Evolutionary conservation across 2,888 invertebrate genomes (phyloP).

Genomic region (Orthosia cruda): DNA sequence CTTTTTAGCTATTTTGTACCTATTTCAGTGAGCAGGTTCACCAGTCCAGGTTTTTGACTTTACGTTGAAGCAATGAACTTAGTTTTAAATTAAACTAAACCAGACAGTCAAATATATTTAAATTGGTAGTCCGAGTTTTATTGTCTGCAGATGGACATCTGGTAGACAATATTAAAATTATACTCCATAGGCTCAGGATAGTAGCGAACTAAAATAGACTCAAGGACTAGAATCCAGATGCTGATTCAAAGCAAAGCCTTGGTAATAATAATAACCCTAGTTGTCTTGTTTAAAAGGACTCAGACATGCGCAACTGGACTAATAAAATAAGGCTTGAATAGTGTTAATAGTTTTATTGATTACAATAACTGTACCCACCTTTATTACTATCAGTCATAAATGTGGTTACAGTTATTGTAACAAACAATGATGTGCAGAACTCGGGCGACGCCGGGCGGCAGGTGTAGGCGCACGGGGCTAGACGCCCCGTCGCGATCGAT

Average conservation of each 20-base stretch:
- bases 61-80: not conserved
- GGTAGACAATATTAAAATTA: not conserved
- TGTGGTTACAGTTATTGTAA: constrained; percentile 16
- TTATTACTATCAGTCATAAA: too few relatives aligned
- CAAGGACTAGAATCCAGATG: not conserved
- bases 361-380: too few relatives aligned
- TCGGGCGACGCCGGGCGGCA: constrained; percentile 3
- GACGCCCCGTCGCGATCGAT: constrained; percentile 9
- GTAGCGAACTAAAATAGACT: too few relatives aligned
- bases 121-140: not conserved
- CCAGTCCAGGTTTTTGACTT: not conserved
- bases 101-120: not conserved
- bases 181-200: too few relatives aligned
- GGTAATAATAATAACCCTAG: not conserved
- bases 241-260: not conserved
- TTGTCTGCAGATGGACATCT: not conserved
- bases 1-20: not conserved
- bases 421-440: constrained; percentile 11
- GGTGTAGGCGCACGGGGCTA: not conserved
- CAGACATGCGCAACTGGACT: not conserved
- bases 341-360: too few relatives aligned
- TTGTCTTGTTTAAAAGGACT: not conserved
- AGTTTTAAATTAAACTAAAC: not conserved
- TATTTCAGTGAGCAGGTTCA: not conserved
- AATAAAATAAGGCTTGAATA: not conserved